Evolutionary conservation across 2,113 vertebrate genomes (phyloP).

Genomic region (Neopipo cinnamomea): DNA sequence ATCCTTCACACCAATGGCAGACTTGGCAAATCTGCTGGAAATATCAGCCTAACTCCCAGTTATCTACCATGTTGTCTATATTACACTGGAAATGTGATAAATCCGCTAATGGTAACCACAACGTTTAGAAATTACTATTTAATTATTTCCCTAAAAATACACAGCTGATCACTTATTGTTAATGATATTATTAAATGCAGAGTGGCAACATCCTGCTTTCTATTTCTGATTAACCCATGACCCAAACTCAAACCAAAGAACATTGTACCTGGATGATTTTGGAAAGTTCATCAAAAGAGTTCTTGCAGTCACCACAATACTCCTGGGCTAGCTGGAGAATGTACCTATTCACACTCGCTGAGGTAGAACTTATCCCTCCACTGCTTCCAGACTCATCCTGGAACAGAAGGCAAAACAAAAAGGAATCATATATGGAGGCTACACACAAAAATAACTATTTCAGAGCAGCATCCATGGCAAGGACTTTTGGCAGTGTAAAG

Average conservation of each 20-base stretch:
- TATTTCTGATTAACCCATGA: background rate
- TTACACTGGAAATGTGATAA: background rate
- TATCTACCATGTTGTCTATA: background rate
- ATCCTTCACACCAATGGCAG: background rate
- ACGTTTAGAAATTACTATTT: background rate
- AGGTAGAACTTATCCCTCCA: constrained; percentile 88
- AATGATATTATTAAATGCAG: background rate
- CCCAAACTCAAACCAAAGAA: background rate
- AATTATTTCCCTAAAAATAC: background rate
- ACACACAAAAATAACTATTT: background rate
- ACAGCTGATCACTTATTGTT: background rate
- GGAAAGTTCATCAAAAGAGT: constrained; percentile 96
- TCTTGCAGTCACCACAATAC: constrained; percentile 97
- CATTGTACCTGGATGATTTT: constrained; percentile 94
- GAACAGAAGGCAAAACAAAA: background rate
- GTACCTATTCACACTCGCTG: constrained; percentile 96
- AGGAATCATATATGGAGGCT: background rate
- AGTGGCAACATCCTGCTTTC: background rate
- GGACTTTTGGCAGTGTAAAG: background rate
- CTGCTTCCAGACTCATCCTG: constrained; percentile 90
- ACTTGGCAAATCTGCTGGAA: background rate
- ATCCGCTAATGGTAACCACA: background rate
- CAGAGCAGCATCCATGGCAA: background rate
- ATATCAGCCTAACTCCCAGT: background rate
- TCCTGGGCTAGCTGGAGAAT: constrained; percentile 97